Base-by-base conservation (phyloP, 2,797 vertebrate genomes). In the Euphonia xanthogaster region DNA sequence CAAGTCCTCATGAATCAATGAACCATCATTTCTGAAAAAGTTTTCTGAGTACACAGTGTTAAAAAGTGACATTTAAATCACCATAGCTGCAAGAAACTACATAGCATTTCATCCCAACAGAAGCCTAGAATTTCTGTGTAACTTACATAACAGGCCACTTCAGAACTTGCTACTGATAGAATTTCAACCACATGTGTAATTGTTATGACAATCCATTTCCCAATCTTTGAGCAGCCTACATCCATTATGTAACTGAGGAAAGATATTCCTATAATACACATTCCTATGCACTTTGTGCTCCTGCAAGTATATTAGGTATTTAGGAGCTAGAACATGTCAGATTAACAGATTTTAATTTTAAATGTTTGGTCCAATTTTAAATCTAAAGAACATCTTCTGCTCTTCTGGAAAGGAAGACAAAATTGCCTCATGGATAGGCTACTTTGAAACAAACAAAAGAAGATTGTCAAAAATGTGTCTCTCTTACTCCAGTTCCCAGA, bases 41-140 rank as follows among this genome's bases (percentile, higher is more conserved):
- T 17, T 40, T 58, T 39, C 35, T 39, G 21, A 58, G 14, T 16
- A 48, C 0, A 0, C 13, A 28, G 11, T 4, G 22, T 19, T 61
- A 28, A 57, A 74, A 70, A 47, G 4, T 12, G 30, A 17, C 12
- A 47, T 47, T 61, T 47, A 51, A 51, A 61, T 33, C 28, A 61
- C 7, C 2, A 5, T 15, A 61, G 37, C 5, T 33, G 16, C 39
- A 61, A 55, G 24, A 74, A 70, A 4, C 23, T 60, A 6, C 2
- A 1, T 5, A 23, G 11, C 15, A 50, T 50, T 60, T 50, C 9
- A n/a, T 20, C 5, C 12, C 11, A n/a, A 40, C 4, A 70, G 21
- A 74, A 3, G 7, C 21, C 16, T 15, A 60, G 61, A 74, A 27
- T 37, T 51, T 77, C 28, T 44, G 15, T 25, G 7, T n/a, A 23